These are phyloP conservation scores for Labeo calbasu DNA, from an alignment of 2,797 vertebrate species.

Conservation along the genomic window DNA sequence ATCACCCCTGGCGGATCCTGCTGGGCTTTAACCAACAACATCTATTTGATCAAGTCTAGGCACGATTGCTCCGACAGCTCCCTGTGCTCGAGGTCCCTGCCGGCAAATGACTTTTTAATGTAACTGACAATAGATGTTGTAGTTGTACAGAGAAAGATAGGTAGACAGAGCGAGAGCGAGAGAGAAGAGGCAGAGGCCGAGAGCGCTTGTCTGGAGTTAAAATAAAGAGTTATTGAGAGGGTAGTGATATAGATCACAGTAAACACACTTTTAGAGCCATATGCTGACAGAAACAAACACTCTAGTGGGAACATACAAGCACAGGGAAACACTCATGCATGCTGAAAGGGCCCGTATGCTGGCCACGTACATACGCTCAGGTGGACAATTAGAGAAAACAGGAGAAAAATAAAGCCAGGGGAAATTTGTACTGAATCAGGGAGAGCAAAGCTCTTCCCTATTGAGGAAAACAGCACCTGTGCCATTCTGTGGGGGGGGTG, in stretches of 20 bases:
- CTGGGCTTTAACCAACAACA: constrained; percentile 45
- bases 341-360: neutral
- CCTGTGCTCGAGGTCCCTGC: constrained; percentile 28
- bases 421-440: neutral
- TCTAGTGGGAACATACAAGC: constrained; percentile 54
- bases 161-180: constrained; percentile 31
- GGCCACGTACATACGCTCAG: constrained; percentile 3
- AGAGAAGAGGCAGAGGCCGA: constrained; percentile 4
- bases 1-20: neutral
- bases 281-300: constrained; percentile 28
- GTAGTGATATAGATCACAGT: constrained; percentile 24
- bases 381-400: constrained; percentile 11
- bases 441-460: neutral
- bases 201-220: constrained; percentile 28
- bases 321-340: constrained; percentile 34
- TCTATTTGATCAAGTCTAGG: constrained; percentile 48
- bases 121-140: constrained; percentile 49
- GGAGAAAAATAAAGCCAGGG: neutral
- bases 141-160: constrained; percentile 33
- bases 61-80: constrained; percentile 37
- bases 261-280: constrained; percentile 34
- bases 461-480: constrained; percentile 41
- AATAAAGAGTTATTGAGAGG: constrained; percentile 41
- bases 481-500: neutral
- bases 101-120: constrained; percentile 60